Evolutionary conservation across 2,797 vertebrate species (phyloP).

Genomic region (Hippocampus kuda): DNA sequence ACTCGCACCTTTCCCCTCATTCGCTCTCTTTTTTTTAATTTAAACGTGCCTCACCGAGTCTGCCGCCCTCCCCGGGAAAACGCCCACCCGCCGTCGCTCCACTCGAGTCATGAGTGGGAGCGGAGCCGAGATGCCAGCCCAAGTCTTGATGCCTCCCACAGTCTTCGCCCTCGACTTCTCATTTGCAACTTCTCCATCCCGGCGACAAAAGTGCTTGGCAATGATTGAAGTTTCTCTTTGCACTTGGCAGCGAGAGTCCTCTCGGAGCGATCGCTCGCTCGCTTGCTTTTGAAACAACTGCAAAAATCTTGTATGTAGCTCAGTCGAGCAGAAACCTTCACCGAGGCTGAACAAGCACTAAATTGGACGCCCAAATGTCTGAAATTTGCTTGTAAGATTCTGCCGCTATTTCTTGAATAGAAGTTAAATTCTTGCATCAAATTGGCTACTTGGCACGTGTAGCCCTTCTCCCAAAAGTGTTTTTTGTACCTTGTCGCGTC

Average conservation of each 20-base stretch:
- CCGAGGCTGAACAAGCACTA: background rate
- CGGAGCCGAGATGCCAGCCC: conserved; percentile 24
- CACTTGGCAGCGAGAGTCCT: conserved; percentile 1
- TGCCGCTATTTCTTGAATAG: background rate
- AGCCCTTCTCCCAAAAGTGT: too few species aligned
- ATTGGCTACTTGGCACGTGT: background rate
- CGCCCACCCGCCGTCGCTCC: conserved; percentile 38
- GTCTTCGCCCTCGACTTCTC: conserved; percentile 22
- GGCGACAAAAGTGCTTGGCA: conserved; percentile 37
- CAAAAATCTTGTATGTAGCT: background rate
- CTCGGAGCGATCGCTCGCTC: background rate
- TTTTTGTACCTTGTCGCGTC: too few species aligned
- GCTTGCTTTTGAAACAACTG: background rate
- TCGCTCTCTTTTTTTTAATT: background rate
- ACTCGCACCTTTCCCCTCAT: conserved; percentile 9
- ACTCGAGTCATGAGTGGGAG: conserved; percentile 45
- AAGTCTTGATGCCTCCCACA: conserved; percentile 24
- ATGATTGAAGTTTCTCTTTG: conserved; percentile 7
- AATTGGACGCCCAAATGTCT: background rate
- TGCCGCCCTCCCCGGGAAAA: conserved; percentile 17
- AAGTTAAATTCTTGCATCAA: too few species aligned
- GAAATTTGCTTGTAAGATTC: background rate
- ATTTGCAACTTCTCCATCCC: conserved; percentile 32
- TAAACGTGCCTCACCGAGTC: conserved; percentile 9
- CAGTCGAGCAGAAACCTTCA: background rate